These are phyloP conservation scores for Rhynchopsitta pachyrhyncha DNA, from an alignment of 2,113 vertebrate genomes.

Conservation along the genomic window DNA sequence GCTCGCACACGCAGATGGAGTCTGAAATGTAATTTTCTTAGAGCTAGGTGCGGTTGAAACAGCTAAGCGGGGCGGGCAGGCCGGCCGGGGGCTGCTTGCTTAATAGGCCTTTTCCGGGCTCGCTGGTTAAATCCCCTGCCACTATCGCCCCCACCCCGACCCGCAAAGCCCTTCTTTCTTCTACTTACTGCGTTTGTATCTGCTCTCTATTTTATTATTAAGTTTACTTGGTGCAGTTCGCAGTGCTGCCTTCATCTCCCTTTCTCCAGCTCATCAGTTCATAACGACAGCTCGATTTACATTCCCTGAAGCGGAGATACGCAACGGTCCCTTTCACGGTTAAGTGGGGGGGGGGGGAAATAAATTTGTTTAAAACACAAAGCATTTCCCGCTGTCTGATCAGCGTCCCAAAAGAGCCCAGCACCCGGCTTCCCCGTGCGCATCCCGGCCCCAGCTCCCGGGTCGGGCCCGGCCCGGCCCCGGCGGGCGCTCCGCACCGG, in stretches of 20 bases:
- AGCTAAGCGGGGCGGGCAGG: neutral
- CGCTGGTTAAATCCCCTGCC: neutral
- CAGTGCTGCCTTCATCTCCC: neutral
- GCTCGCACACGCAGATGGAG: neutral
- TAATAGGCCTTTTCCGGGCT: neutral
- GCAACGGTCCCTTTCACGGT: neutral
- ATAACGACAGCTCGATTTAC: neutral
- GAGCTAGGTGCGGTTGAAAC: neutral
- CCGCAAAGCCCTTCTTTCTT: neutral
- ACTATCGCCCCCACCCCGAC: neutral
- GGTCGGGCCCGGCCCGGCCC: neutral
- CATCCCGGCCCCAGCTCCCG: neutral
- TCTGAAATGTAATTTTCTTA: constrained; percentile 22
- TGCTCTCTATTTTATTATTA: neutral
- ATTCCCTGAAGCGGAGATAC: neutral
- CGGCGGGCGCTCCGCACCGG: neutral
- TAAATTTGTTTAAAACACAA: neutral
- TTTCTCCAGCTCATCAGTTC: neutral
- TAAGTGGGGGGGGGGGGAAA: neutral
- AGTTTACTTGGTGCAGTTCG: neutral
- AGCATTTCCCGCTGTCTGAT: neutral
- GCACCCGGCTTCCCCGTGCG: neutral
- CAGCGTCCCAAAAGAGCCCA: neutral
- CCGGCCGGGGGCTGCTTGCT: neutral
- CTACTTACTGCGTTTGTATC: neutral